A percentile compares a stretch with the other conserved stretches of the same genome.
phyloP scores from a whole-genome alignment of 1,140 invertebrate species.

The Archegozetes longisetosus region DNA sequence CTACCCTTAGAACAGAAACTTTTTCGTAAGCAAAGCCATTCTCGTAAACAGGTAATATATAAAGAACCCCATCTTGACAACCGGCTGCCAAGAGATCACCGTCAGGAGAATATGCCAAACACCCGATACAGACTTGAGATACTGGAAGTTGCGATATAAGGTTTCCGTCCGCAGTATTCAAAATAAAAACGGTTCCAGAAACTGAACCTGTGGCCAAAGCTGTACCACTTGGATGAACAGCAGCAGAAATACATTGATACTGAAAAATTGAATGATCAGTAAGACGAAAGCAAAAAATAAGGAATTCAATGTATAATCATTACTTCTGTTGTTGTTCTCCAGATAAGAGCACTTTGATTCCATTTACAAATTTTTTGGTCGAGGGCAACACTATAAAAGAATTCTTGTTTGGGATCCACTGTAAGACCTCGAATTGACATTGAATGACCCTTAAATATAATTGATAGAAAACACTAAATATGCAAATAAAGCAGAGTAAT shows the following conservation, averaged over 20 bases:
- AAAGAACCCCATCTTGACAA: constrained; percentile 47
- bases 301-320: too few relatives aligned
- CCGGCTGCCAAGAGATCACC: constrained; percentile 76
- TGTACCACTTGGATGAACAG: constrained; percentile 69
- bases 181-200: constrained; percentile 65
- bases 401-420: constrained; percentile 71
- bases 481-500: too few relatives aligned
- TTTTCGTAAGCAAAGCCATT: constrained; percentile 29
- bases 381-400: constrained; percentile 79
- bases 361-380: constrained; percentile 80
- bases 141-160: constrained; percentile 64
- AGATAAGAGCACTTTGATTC: constrained; percentile 66
- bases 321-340: constrained; percentile 60
- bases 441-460: constrained; percentile 53
- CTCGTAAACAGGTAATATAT: constrained; percentile 30
- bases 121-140: constrained; percentile 63
- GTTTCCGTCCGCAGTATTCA: constrained; percentile 63
- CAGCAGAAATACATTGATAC: constrained; percentile 62
- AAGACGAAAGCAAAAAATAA: too few relatives aligned
- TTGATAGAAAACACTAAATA: background rate
- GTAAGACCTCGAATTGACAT: constrained; percentile 77
- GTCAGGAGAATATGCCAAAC: constrained; percentile 68
- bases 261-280: constrained; percentile 38
- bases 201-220: constrained; percentile 71
- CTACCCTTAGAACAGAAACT: constrained; percentile 19